A percentile compares a stretch with the other conserved stretches of the same genome.
phyloP scores from a whole-genome alignment of 2,797 vertebrate genomes.

The Xiphorhynchus erythropygius region DNA sequence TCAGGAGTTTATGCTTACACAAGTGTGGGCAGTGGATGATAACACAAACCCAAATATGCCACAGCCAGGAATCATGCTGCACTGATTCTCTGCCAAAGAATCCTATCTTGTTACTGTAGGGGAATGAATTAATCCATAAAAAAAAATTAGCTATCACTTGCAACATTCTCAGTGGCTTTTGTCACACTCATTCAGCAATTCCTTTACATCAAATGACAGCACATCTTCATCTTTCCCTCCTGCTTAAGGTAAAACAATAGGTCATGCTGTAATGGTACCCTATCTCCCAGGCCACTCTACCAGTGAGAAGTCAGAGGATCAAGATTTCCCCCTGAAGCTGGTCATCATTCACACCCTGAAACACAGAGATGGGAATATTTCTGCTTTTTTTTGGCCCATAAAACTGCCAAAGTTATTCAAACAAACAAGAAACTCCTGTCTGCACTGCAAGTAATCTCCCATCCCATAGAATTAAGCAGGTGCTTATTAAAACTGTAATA shows the following conservation, averaged over 20 bases:
- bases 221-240: not conserved
- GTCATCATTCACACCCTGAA: not conserved
- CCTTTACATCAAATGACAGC: not conserved
- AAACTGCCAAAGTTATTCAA: not conserved
- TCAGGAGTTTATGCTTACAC: not conserved
- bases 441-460: not conserved
- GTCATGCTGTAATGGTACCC: not conserved
- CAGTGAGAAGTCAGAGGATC: not conserved
- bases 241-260: not conserved
- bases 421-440: not conserved
- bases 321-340: not conserved
- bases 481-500: slow-evolving; percentile 44
- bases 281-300: not conserved
- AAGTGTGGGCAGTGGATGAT: slow-evolving; percentile 12
- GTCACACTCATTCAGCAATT: not conserved
- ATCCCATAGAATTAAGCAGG: slow-evolving; percentile 23
- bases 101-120: not conserved
- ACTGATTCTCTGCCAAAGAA: not conserved
- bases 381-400: not conserved
- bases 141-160: not conserved
- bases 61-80: not conserved
- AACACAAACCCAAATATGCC: slow-evolving; percentile 34
- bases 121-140: not conserved
- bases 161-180: not conserved
- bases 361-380: not conserved